Percentiles rank a stretch among this genome's conserved stretches.
phyloP scores from a whole-genome alignment of 2,113 vertebrate species.

The Chloroceryle aenea region DNA sequence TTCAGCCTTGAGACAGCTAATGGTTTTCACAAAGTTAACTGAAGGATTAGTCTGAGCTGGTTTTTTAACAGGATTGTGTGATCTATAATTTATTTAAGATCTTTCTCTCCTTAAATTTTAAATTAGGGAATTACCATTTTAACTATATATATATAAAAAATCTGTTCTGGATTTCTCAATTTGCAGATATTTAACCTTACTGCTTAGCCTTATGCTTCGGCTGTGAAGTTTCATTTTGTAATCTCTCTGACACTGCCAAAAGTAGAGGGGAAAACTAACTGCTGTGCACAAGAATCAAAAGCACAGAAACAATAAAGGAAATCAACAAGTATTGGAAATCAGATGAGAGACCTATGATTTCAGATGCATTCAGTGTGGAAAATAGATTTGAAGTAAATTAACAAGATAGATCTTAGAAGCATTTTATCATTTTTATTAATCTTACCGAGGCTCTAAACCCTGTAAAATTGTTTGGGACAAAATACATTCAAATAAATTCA shows the following conservation, averaged over 20 bases:
- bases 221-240: neutral
- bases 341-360: slow-evolving; percentile 1
- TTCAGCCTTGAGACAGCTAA: neutral
- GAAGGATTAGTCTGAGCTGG: neutral
- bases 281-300: neutral
- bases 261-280: neutral
- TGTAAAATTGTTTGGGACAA: neutral
- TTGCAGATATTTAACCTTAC: neutral
- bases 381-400: neutral
- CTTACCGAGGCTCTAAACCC: neutral
- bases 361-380: neutral
- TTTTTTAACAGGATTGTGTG: neutral
- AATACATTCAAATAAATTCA: neutral
- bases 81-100: neutral
- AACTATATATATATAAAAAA: neutral
- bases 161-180: neutral
- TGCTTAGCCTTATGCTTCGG: slow-evolving; percentile 14
- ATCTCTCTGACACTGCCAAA: neutral
- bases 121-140: neutral
- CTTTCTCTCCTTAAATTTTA: neutral
- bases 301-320: neutral
- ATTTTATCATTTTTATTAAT: neutral
- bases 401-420: neutral
- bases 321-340: neutral
- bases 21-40: neutral